Base-by-base conservation (phyloP, 2,888 invertebrate species). In the Alloplasta piceator region DNA sequence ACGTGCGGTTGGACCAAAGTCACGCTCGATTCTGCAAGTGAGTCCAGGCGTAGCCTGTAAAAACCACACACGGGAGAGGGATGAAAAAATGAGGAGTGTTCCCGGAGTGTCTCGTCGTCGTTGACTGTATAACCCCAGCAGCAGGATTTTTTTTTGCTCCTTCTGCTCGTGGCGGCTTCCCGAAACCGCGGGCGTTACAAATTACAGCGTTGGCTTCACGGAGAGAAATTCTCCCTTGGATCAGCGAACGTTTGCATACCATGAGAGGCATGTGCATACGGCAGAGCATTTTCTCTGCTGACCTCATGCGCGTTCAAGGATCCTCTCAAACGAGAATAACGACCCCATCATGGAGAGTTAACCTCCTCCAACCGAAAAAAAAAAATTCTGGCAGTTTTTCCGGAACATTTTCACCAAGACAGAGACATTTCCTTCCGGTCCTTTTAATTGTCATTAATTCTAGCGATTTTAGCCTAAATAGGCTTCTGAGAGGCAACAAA, bases 131-230 rank as follows among this genome's bases (percentile, higher is more conserved):
- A n/a, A n/a, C n/a, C n/a, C 10, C 48, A 14, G 36, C 43, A 6
- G 41, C 56, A 39, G 56, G 26, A 78, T 73, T 83, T 87, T 86
- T 26, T 87, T 86, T 86, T 83, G 78, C 82, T 26, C 26, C 26
- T 26, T 26, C 26, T 68, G 80, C 71, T 61, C 39, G 79, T 75
- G 78, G 78, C 83, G 81, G 76, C 82, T 77, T 71, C 83, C 26
- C 82, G 82, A 87, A 87, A 87, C 83, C 85, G 75, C 26, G 26
- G 26, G 26, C 80, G 83, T 86, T 87, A 86, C 86, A 87, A 87
- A 87, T 87, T 87, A 86, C 86, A 75, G 74, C 78, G 68, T 76
- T 71, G 82, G 73, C 26, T 26, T 26, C 26, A 26, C 26, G 26
- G 82, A 74, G 82, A 84, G 85, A 81, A 80, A 86, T 78, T 76